phyloP scores from a whole-genome alignment of 2,888 invertebrate species.

The Girardia tigrina region DNA sequence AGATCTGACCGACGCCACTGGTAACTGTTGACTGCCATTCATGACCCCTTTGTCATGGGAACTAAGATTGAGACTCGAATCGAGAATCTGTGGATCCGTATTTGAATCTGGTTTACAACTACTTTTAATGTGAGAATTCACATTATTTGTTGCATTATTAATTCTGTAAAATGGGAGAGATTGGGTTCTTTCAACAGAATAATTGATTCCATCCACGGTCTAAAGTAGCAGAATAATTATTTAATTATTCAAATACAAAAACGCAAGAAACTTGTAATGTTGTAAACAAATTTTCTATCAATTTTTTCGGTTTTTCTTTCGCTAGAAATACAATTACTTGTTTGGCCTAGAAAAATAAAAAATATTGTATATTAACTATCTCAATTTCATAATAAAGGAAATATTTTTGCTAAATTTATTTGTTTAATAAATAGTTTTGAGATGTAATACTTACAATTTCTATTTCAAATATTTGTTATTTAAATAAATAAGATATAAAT shows the following conservation, averaged over 20 bases:
- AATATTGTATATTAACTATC: slow-evolving; percentile 3
- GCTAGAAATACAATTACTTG: slow-evolving; percentile 82
- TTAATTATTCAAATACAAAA: neutral
- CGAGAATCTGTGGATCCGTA: neutral
- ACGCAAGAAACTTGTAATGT: slow-evolving; percentile 62
- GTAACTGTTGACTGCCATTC: slow-evolving; percentile 8
- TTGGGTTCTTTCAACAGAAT: slow-evolving; percentile 85
- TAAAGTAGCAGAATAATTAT: slow-evolving; percentile 38
- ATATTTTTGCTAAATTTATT: neutral
- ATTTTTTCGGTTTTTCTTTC: slow-evolving; percentile 72
- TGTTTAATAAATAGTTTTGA: neutral
- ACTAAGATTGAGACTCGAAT: neutral
- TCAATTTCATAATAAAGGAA: neutral
- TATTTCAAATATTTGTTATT: no score
- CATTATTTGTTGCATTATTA: slow-evolving; percentile 1
- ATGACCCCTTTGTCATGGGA: neutral
- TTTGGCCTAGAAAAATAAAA: slow-evolving; percentile 61
- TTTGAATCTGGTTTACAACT: neutral
- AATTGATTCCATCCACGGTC: slow-evolving; percentile 85
- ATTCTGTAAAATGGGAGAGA: slow-evolving; percentile 65
- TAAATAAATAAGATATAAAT: no score
- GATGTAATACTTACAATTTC: neutral
- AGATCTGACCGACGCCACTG: neutral
- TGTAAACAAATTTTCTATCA: slow-evolving; percentile 88
- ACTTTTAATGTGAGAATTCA: neutral